Evolutionary conservation across 2,113 vertebrate genomes (phyloP), one percentile per base, ranked within the genome.

Genomic region (Serinus canaria): DNA sequence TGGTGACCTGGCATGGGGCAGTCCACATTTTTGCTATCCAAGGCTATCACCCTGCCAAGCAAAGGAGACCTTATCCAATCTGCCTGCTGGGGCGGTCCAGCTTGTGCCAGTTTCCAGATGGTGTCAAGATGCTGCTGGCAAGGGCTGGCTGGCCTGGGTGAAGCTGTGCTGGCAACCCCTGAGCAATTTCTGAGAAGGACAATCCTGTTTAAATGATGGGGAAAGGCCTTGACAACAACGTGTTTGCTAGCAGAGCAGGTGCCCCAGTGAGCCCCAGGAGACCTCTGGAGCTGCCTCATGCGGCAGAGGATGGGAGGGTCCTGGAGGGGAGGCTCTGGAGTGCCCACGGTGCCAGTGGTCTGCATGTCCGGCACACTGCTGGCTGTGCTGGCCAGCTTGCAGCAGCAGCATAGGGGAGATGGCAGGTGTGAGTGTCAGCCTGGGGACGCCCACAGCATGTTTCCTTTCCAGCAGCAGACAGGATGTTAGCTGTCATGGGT

Each of bases 391-490:
- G 62, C 24, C 39, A 31, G 72, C 58, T n/a, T 2, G 6, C 9
- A 3, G 74, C 23, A 0, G 33, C 27, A 39, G n/a, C 56, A 46
- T 0, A 0, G 37, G 74, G 60, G 41, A 90, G 76, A 87, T 56
- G 69, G 27, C 93, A 95, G 41, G 25, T 49, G 2, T 12, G 49
- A 90, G 62, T 72, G 92, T 94, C 93, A 90, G 56, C 74, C 69
- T 11, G 4, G 25, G 83, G 69, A 94, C 88, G 23, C 95, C 96
- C 67, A 96, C 94, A 0, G 64, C 27, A 7, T 13, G 49, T 96
- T 96, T 95, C 94, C 93, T 94, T 95, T 93, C 47, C 95, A 75
- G 62, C 41, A 75, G 90, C 88, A 96, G 60, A 43, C 90, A 96
- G 95, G 95, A 97, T 97, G 93, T 95, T 94, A 78, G 56, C 46